Conservation (phyloP, 2,797 vertebrate species). For the Acridotheres tristis region DNA sequence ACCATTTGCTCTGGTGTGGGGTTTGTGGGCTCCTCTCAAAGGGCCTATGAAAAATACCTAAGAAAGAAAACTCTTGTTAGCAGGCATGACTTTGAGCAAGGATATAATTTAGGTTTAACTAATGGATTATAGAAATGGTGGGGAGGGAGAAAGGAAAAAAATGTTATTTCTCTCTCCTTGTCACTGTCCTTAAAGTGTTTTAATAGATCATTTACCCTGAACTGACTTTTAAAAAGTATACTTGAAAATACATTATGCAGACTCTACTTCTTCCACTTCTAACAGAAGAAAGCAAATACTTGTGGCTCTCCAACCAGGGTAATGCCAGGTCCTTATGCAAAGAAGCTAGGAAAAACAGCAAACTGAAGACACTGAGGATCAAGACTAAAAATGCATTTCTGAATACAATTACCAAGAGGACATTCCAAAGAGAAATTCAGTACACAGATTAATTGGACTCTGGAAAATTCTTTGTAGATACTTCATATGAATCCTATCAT, state of each 20-base stretch:
- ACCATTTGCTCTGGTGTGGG: not conserved
- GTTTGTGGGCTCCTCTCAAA: not conserved
- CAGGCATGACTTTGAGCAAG: not conserved
- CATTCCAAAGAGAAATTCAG: not conserved
- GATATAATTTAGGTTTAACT: not conserved
- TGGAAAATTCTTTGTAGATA: not conserved
- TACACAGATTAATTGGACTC: not conserved
- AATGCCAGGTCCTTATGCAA: not conserved
- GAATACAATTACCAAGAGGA: constrained; percentile 8
- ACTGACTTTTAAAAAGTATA: constrained; percentile 1
- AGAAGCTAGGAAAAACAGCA: constrained; percentile 3
- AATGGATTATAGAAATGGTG: not conserved
- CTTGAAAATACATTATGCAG: constrained; percentile 56
- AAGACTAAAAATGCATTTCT: not conserved
- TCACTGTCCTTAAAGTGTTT: not conserved
- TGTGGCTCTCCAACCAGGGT: not conserved
- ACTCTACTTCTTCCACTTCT: not conserved
- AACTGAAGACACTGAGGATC: not conserved
- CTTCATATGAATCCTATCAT: not conserved
- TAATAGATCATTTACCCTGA: constrained; percentile 5
- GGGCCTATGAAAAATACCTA: not conserved
- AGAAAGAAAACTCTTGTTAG: not conserved
- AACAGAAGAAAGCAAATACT: constrained; percentile 26
- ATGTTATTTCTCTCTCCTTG: not conserved
- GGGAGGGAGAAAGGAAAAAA: not conserved